Evolutionary conservation across 2,888 invertebrate species (phyloP), one percentile per base, ranked within the genome.

Genomic region (Hirtodrosophila trivittata): DNA sequence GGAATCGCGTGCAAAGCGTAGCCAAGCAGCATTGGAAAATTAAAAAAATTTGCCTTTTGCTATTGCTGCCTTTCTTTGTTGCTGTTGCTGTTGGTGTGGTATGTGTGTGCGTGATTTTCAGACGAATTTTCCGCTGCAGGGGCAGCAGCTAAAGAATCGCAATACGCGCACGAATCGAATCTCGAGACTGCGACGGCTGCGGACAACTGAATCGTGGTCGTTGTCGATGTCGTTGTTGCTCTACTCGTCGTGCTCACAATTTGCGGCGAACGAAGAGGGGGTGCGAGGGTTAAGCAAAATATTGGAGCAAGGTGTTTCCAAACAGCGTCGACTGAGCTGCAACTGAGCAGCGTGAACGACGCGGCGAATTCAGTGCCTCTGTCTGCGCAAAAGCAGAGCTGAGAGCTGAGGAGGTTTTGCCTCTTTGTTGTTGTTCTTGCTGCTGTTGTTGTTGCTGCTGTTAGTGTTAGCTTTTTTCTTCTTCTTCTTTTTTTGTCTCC

Each of bases 291-390:
- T 28, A 49, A 16, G 46, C 28, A 42, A 73, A 81, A 81, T 81
- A 81, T 81, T 82, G 85, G 85, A 82, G 82, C 85, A 84, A 82
- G 82, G 82, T 82, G 82, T 82, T 81, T 84, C 84, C 81, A 81
- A 77, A 81, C 78, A 67, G 70, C 69, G 52, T 38, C 66, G 57
- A 56, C 35, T 26, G 65, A 63, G 55, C 63, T 65, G 62, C 65
- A 59, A 59, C 55, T 52, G 59, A 62, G 45, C 58, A 55, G 42
- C 64, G 47, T 25, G 42, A 43, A 26, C 51, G 39, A 43, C 43
- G 63, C 69, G 75, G 66, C 69, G 75, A 81, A 81, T 78, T 81
- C 69, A 57, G 51, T 58, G 66, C 54, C 60, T 32, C 46, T 39
- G 51, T 66, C 80, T 80, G 80, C 80, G 80, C 80, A 80, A 83